Percentiles rank a stretch among this genome's conserved stretches.
These are phyloP conservation scores for Salvelinus fontinalis DNA, from an alignment of 2,113 vertebrate species.

Conservation along the genomic window DNA sequence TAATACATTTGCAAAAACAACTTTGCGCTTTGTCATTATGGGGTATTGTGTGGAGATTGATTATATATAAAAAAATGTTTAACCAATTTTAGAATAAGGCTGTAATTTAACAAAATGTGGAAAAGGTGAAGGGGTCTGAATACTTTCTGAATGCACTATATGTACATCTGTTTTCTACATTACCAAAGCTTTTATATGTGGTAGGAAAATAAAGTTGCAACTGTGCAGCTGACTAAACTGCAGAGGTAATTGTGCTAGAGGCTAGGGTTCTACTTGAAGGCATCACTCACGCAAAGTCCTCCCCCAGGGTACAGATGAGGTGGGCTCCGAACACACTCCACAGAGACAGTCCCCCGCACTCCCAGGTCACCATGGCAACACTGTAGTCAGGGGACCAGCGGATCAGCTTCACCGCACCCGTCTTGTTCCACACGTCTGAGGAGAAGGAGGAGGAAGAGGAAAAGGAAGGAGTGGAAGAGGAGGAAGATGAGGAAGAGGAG, in stretches of 20 bases:
- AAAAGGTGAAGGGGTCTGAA: too few relatives aligned
- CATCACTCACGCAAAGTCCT: constrained; percentile 92
- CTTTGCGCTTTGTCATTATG: too few relatives aligned
- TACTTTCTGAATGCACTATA: too few relatives aligned
- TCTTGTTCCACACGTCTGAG: constrained; percentile 97
- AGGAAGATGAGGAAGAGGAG: neutral
- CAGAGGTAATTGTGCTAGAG: neutral
- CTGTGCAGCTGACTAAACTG: neutral
- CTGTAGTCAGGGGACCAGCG: constrained; percentile 96
- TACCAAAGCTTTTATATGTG: too few relatives aligned
- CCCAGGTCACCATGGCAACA: constrained; percentile 95
- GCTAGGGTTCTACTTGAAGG: too few relatives aligned
- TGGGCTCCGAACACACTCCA: constrained; percentile 99
- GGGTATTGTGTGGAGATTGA: too few relatives aligned
- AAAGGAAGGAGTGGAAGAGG: neutral
- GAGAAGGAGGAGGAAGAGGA: neutral
- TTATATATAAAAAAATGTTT: too few relatives aligned
- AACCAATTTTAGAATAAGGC: too few relatives aligned
- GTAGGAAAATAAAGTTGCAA: too few relatives aligned
- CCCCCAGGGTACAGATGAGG: constrained; percentile 96
- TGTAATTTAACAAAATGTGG: too few relatives aligned
- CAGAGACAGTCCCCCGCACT: constrained; percentile 90
- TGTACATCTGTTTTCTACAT: too few relatives aligned
- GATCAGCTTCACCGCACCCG: constrained; percentile 91
- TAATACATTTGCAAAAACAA: too few relatives aligned